Base-by-base conservation (phyloP, 2,113 vertebrate genomes). In the Rhinoderma darwinii region DNA sequence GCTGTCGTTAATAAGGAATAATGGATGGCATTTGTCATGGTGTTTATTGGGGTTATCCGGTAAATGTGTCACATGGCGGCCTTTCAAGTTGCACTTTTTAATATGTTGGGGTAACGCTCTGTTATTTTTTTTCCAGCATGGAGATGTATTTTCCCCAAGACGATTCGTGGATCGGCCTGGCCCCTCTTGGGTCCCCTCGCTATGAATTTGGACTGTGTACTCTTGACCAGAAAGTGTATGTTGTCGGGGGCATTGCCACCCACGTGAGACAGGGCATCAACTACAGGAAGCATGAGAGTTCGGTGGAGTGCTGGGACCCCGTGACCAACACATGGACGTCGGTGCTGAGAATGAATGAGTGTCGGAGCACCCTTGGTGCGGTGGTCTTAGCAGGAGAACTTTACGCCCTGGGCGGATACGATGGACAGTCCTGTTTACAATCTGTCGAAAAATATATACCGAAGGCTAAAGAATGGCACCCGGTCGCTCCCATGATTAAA, bases 121-220 rank as follows among this genome's bases (percentile, higher is more conserved):
- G 72, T 44, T 84, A 25, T 88, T 83, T 90, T 83, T 90, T 50
- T 92, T 17, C 90, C 93, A 99, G 98, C 83, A 97, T 96, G 94
- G 98, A 99, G 92, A 99, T 99, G 98, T 99, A 98, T 88, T 99
- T 99, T 89, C 98, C 98, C 30, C 97, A 99, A 92, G 99, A 96
- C 0, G 97, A 99, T 91, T 97, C 98, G 0, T 99, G 98, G 98
- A 99, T 99, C 37, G 97, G 97, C 47, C 94, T 99, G 91, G 98
- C 98, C 4, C 97, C 98, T 0, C 95, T 99, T 7, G 96, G 95
- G 78, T 96, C 97, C 82, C 96, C 98, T 1, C 96, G 98, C 73
- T 98, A 96, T 43, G 98, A 99, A 87, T 99, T 99, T 44, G 98
- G 98, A 2, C 93, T 99, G 22, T 98, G 96, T 0, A 96, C 97